phyloP scores from a whole-genome alignment of 1,140 invertebrate species.

The Bombus waltoni region DNA sequence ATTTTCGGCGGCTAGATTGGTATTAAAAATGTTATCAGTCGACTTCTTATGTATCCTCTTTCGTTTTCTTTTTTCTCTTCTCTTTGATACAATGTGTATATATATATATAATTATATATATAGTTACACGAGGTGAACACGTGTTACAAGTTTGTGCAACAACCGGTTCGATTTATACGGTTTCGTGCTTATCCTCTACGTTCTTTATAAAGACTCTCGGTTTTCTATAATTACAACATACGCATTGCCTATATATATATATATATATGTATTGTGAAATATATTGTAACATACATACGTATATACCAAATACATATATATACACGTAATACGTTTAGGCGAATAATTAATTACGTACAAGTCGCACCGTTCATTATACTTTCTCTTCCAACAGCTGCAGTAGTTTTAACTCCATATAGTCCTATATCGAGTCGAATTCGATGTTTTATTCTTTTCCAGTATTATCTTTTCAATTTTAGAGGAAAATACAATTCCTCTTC shows the following conservation, averaged over 20 bases:
- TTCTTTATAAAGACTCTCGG: conserved; percentile 32
- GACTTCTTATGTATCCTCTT: conserved; percentile 35
- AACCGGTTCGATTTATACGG: conserved; percentile 21
- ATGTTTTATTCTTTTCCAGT: too few species aligned
- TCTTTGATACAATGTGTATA: conserved; percentile 13
- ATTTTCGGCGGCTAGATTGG: neutral
- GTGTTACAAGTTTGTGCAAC: conserved; percentile 45
- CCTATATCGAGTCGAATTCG: neutral
- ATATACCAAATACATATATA: neutral
- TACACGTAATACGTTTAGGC: conserved; percentile 21
- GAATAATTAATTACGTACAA: conserved; percentile 45
- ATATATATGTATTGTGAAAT: conserved; percentile 13
- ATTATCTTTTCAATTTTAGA: neutral
- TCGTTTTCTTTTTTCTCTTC: neutral
- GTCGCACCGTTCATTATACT: conserved; percentile 2
- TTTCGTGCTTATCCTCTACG: neutral
- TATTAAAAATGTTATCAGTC: conserved; percentile 35
- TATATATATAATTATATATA: neutral
- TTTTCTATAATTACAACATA: conserved; percentile 47
- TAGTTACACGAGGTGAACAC: conserved; percentile 9
- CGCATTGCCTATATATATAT: conserved; percentile 16
- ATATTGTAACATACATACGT: conserved; percentile 14
- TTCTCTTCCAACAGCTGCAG: neutral
- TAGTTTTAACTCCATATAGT: neutral
- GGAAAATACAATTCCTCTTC: neutral